These are phyloP conservation scores for Semnornis frantzii DNA, from an alignment of 2,113 vertebrate genomes.

Conservation along the genomic window DNA sequence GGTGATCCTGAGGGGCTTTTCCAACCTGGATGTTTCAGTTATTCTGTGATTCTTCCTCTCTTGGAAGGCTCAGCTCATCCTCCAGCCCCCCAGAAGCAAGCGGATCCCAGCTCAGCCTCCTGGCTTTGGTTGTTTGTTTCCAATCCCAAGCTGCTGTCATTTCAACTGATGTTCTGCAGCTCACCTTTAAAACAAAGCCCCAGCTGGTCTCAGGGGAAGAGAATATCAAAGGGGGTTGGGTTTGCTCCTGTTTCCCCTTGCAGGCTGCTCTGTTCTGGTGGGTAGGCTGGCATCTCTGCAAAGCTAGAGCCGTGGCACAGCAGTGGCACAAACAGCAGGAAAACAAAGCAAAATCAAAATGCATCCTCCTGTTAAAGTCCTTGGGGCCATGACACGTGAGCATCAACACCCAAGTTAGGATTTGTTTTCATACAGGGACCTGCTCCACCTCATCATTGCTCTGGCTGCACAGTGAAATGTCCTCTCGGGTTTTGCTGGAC, in stretches of 20 bases:
- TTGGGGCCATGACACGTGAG: not conserved
- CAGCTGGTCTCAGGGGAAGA: not conserved
- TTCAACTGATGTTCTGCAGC: not conserved
- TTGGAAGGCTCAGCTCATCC: not conserved
- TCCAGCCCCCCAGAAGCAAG: not conserved
- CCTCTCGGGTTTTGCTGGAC: not conserved
- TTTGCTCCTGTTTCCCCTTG: not conserved
- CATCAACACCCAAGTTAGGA: not conserved
- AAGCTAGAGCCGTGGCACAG: not conserved
- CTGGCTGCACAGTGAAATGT: not conserved
- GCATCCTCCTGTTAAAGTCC: not conserved
- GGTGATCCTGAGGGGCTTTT: too few species aligned
- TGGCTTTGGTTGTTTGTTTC: not conserved
- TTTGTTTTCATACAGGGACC: not conserved
- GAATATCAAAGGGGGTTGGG: not conserved
- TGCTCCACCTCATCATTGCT: not conserved
- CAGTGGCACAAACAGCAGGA: not conserved
- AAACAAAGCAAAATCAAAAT: not conserved
- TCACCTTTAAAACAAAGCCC: not conserved
- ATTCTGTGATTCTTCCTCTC: not conserved
- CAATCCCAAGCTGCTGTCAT: not conserved
- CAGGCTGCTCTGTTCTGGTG: not conserved
- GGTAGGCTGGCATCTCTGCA: not conserved
- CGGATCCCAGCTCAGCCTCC: not conserved
- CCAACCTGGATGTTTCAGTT: too few species aligned